These are phyloP conservation scores for Mionectes olivaceus DNA, from an alignment of 2,797 vertebrate genomes.

Conservation along the genomic window DNA sequence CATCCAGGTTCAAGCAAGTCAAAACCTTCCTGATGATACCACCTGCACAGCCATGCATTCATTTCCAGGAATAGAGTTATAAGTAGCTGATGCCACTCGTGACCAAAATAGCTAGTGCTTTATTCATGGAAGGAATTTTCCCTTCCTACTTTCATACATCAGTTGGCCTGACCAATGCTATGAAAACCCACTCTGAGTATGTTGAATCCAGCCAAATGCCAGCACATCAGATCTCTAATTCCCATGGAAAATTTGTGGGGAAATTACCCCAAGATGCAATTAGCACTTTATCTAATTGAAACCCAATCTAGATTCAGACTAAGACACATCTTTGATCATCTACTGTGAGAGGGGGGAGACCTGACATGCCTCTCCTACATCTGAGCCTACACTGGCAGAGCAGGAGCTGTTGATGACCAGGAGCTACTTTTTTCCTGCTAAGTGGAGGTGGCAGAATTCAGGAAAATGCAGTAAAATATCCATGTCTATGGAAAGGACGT, in stretches of 20 bases:
- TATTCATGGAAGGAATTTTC: constrained; percentile 24
- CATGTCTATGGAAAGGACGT: not conserved
- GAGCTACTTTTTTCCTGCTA: not conserved
- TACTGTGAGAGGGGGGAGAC: not conserved
- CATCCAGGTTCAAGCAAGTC: not conserved
- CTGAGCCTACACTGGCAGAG: not conserved
- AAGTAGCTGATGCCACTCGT: constrained; percentile 1
- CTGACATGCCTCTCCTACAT: not conserved
- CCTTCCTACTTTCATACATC: not conserved
- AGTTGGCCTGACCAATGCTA: not conserved
- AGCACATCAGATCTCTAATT: not conserved
- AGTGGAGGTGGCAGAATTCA: not conserved
- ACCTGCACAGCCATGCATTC: not conserved
- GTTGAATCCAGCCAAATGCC: not conserved
- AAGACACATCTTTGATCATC: not conserved
- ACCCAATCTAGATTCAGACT: not conserved
- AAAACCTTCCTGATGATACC: not conserved
- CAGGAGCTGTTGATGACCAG: not conserved
- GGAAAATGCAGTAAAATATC: not conserved
- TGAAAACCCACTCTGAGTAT: not conserved
- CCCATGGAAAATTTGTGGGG: not conserved
- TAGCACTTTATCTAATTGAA: not conserved
- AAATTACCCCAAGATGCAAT: not conserved
- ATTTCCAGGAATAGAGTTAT: not conserved
- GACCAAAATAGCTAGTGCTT: constrained; percentile 32